phyloP scores from a whole-genome alignment of 2,797 vertebrate genomes.

The Sebastes umbrosus region DNA sequence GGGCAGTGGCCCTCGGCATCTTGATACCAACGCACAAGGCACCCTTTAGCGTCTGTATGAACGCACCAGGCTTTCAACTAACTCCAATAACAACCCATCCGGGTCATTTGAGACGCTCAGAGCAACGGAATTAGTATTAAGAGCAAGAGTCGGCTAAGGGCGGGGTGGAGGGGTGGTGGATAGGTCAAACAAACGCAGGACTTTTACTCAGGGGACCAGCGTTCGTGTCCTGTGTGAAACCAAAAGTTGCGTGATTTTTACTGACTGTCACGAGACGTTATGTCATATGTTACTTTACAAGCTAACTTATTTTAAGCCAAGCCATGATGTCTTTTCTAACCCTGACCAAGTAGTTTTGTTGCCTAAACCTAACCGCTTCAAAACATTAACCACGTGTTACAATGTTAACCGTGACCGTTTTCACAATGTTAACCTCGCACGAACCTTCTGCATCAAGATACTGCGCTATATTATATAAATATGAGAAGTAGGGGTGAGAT shows the following conservation, averaged over 20 bases:
- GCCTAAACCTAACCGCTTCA: not conserved
- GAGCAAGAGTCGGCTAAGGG: not conserved
- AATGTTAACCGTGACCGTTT: not conserved
- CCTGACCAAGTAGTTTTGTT: no score
- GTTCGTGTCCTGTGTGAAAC: no score
- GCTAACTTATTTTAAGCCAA: rapidly evolving
- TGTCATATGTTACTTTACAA: not conserved
- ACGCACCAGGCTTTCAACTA: not conserved
- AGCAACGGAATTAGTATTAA: not conserved
- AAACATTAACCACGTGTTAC: not conserved
- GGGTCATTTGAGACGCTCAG: not conserved
- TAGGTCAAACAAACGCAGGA: no score
- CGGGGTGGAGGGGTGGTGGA: no score
- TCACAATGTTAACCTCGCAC: not conserved
- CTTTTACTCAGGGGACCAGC: no score
- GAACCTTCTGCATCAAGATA: no score
- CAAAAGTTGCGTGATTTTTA: no score
- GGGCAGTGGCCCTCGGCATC: not conserved
- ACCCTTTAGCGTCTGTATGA: no score
- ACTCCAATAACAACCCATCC: not conserved
- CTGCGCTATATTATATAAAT: not conserved
- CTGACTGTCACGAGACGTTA: no score
- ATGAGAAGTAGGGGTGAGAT: not conserved
- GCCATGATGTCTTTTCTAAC: no score
- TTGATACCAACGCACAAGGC: no score